Conservation (phyloP, 2,113 vertebrate species). For the Xiphophorus hellerii region DNA sequence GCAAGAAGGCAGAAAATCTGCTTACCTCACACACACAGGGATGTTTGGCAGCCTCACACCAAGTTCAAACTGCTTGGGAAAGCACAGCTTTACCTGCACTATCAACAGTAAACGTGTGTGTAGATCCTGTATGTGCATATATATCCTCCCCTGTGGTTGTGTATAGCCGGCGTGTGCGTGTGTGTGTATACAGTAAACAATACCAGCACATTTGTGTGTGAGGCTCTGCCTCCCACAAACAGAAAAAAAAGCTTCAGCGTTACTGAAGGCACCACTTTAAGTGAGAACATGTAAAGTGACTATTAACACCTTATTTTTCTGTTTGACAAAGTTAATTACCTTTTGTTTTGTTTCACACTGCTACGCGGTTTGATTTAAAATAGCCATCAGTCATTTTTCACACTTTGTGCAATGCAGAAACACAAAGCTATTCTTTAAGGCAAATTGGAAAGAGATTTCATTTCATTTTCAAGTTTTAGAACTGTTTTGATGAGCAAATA, state of each 20-base stretch:
- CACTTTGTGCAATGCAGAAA: neutral
- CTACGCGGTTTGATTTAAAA: conserved; percentile 1
- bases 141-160: neutral
- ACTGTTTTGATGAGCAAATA: neutral
- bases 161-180: conserved; percentile 7
- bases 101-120: conserved; percentile 46
- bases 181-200: conserved; percentile 49
- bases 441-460: neutral
- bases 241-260: conserved; percentile 19
- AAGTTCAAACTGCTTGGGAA: conserved; percentile 70
- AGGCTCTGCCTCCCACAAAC: conserved; percentile 30
- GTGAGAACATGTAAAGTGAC: conserved; percentile 18
- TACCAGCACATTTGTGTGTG: conserved; percentile 24
- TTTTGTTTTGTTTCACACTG: neutral
- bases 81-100: conserved; percentile 64
- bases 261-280: conserved; percentile 19
- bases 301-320: conserved; percentile 53
- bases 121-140: neutral
- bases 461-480: neutral
- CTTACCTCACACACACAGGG: conserved; percentile 67
- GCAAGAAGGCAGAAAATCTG: conserved; percentile 77
- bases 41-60: conserved; percentile 66
- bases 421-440: neutral
- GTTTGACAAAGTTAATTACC: conserved; percentile 29
- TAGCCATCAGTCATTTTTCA: conserved; percentile 5